Conservation (phyloP, 2,113 vertebrate genomes). For the Calyptomena viridis region DNA sequence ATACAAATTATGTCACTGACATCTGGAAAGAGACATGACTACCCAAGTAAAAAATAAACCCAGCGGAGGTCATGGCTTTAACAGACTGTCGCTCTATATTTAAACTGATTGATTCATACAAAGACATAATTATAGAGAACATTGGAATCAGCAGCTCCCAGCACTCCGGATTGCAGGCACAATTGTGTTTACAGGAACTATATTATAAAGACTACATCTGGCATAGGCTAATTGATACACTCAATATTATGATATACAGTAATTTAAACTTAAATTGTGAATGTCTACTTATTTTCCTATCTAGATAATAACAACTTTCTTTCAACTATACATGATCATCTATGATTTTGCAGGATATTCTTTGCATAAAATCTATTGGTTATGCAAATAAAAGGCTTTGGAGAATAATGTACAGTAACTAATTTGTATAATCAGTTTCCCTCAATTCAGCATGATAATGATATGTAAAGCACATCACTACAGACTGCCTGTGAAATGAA, state of each 20-base stretch:
- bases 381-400: constrained; percentile 53
- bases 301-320: constrained; percentile 23
- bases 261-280: constrained; percentile 26
- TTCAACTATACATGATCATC: constrained; percentile 6
- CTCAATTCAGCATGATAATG: constrained; percentile 30
- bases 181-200: constrained; percentile 27
- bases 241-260: background rate
- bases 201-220: background rate
- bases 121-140: constrained; percentile 61
- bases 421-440: constrained; percentile 64
- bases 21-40: constrained; percentile 69
- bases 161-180: background rate
- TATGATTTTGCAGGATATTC: constrained; percentile 51
- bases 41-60: constrained; percentile 63
- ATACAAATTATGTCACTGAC: constrained; percentile 66
- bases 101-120: constrained; percentile 65
- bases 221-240: constrained; percentile 15
- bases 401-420: constrained; percentile 58
- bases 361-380: constrained; percentile 57
- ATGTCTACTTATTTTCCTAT: background rate
- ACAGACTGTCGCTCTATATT: constrained; percentile 65
- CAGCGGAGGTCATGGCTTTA: constrained; percentile 55
- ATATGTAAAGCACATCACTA: constrained; percentile 33
- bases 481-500: constrained; percentile 66
- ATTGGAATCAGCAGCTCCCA: constrained; percentile 28